A percentile compares a stretch with the other conserved stretches of the same genome.
Conservation (phyloP, 2,113 vertebrate genomes). For the Geothlypis trichas region DNA sequence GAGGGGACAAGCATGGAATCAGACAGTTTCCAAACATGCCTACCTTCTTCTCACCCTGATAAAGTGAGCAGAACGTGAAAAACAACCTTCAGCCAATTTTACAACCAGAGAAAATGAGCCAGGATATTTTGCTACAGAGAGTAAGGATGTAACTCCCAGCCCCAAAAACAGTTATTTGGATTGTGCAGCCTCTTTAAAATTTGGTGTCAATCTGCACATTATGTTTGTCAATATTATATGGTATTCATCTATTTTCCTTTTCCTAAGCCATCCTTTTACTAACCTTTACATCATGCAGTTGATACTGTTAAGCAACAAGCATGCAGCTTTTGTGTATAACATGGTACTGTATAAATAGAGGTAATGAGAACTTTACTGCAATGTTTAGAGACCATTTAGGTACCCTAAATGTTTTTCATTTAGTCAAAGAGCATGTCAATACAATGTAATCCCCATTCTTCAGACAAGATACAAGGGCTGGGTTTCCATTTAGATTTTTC, state of each 20-base stretch:
- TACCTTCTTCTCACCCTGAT: not conserved
- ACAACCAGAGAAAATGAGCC: not conserved
- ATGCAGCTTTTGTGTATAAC: not conserved
- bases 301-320: not conserved
- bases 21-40: not conserved
- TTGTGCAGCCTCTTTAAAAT: not conserved
- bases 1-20: not conserved
- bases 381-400: not conserved
- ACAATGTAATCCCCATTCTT: not conserved
- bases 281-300: not conserved
- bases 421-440: not conserved
- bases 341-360: not conserved
- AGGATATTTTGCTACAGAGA: not conserved
- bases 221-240: not conserved
- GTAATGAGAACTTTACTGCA: not conserved
- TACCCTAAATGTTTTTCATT: not conserved
- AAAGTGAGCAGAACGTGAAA: not conserved
- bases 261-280: not conserved
- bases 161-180: not conserved
- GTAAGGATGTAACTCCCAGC: not conserved
- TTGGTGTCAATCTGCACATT: not conserved
- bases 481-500: not conserved
- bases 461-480: not conserved
- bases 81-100: not conserved
- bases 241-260: not conserved